Conservation (phyloP, 1,140 invertebrate species). For the Zaprionus ornatus region DNA sequence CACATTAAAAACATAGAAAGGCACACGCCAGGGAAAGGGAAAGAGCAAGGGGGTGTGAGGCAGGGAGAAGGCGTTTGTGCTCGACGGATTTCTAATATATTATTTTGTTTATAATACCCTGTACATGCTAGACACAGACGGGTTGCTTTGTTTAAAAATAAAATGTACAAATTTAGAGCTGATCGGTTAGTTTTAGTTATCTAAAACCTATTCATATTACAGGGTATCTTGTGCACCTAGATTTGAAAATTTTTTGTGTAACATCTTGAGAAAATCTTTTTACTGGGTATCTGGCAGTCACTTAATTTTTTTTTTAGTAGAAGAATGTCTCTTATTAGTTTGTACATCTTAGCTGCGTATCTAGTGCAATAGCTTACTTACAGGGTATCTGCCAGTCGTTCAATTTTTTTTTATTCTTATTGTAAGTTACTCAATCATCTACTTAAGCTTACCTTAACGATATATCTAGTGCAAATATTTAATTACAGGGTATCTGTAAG, state of each 20-base stretch:
- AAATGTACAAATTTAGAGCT: too few species aligned
- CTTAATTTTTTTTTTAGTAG: too few species aligned
- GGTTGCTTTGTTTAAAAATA: too few species aligned
- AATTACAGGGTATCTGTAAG: conserved; percentile 8
- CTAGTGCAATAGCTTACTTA: background rate
- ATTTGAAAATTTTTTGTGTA: too few species aligned
- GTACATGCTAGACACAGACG: background rate
- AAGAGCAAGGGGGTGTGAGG: background rate
- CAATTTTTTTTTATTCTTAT: background rate
- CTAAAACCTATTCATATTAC: background rate
- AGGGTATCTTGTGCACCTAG: conserved; percentile 5
- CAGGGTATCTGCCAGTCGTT: background rate
- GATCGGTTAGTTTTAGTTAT: too few species aligned
- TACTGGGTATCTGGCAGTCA: background rate
- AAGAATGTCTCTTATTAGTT: background rate
- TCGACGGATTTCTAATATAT: conserved; percentile 60
- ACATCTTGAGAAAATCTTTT: background rate
- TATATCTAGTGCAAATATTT: background rate
- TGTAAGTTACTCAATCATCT: too few species aligned
- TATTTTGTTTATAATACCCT: conserved; percentile 46
- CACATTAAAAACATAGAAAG: conserved; percentile 51
- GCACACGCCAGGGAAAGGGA: conserved; percentile 25
- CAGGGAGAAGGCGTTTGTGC: conserved; percentile 5
- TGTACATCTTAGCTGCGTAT: background rate
- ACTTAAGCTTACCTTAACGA: background rate